Evolutionary conservation across 2,888 invertebrate species (phyloP).

Genomic region (Apoderus coryli): DNA sequence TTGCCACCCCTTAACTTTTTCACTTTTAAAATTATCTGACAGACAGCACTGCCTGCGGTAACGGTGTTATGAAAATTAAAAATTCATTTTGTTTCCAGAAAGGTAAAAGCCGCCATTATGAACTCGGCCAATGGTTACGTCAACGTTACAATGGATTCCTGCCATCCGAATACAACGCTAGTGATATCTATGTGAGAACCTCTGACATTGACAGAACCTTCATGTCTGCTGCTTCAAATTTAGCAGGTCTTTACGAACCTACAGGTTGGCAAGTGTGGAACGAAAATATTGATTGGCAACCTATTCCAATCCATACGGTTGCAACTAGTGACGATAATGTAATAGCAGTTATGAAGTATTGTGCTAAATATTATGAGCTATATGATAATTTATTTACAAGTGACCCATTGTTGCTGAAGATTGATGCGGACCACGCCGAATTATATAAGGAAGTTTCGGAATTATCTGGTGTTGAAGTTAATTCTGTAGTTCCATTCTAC

Average conservation of each 20-base stretch:
- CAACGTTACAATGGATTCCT: conserved; percentile 41
- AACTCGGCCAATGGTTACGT: conserved; percentile 59
- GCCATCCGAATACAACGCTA: conserved; percentile 34
- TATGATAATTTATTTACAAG: no score
- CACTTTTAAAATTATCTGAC: no score
- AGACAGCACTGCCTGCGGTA: background rate
- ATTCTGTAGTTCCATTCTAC: conserved; percentile 36
- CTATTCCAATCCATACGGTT: conserved; percentile 54
- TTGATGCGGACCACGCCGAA: conserved; percentile 38
- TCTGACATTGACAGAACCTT: conserved; percentile 76
- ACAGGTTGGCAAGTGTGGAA: conserved; percentile 43
- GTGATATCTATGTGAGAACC: conserved; percentile 44
- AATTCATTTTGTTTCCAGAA: conserved; percentile 29
- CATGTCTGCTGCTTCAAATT: conserved; percentile 66
- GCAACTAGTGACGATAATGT: conserved; percentile 42
- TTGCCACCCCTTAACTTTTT: no score
- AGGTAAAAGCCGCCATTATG: conserved; percentile 58
- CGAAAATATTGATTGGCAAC: conserved; percentile 47
- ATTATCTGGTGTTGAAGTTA: conserved; percentile 31
- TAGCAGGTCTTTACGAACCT: conserved; percentile 61
- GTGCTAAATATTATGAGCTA: no score
- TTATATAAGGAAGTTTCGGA: conserved; percentile 47
- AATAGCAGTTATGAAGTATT: no score
- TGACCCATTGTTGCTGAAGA: no score
- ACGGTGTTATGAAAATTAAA: conserved; percentile 8